Percentiles rank a stretch among this genome's conserved stretches.
These are phyloP conservation scores for Drosophila yakuba DNA, from an alignment of 1,140 invertebrate species.

Conservation along the genomic window DNA sequence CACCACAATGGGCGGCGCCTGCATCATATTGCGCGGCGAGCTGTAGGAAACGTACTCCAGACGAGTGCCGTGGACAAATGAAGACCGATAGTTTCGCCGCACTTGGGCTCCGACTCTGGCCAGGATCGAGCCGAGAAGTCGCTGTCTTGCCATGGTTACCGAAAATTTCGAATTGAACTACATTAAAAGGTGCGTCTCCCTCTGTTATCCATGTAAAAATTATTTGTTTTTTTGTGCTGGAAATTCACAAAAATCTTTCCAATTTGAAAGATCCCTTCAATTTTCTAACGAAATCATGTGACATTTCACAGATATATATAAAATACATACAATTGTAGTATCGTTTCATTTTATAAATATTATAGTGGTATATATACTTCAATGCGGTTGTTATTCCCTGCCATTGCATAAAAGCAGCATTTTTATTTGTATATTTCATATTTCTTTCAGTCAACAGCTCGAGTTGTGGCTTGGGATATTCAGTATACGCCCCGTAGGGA, in stretches of 20 bases:
- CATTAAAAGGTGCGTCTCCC: neutral
- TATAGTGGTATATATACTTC: no score
- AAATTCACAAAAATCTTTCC: neutral
- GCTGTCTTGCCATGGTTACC: conserved; percentile 4
- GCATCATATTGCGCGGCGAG: conserved; percentile 20
- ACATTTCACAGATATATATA: no score
- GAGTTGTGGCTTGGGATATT: conserved; percentile 19
- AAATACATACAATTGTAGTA: no score
- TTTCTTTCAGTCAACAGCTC: neutral
- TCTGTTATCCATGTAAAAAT: neutral
- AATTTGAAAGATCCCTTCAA: no score
- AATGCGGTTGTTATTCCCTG: no score
- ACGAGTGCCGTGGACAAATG: neutral
- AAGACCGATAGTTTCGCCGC: neutral
- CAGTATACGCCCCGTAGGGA: conserved; percentile 11
- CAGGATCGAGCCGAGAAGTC: neutral
- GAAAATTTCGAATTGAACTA: conserved; percentile 14
- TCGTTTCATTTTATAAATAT: no score
- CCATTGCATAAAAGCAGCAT: no score
- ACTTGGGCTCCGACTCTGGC: neutral
- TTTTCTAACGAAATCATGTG: no score
- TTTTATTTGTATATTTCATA: no score
- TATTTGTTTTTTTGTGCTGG: neutral
- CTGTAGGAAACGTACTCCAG: conserved; percentile 28
- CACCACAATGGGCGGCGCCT: conserved; percentile 88